Percentiles rank a stretch among this genome's conserved stretches.
Conservation (phyloP, 2,113 vertebrate genomes). For the Halcyon malimbica region DNA sequence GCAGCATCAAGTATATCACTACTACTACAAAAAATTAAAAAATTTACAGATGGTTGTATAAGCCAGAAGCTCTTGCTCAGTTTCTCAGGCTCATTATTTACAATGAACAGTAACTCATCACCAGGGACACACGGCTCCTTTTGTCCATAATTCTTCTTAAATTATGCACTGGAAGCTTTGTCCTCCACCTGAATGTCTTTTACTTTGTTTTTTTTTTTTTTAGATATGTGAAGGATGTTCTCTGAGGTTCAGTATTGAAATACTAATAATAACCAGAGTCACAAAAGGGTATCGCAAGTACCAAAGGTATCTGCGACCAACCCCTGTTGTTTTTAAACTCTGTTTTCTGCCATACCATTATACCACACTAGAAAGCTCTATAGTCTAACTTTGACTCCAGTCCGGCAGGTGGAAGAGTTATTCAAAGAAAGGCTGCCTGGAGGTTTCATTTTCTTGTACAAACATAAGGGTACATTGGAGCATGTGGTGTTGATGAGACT, state of each 20-base stretch:
- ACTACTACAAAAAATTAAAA: not conserved
- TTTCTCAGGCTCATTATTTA: not conserved
- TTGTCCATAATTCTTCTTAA: not conserved
- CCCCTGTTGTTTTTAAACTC: not conserved
- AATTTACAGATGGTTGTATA: not conserved
- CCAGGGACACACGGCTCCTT: not conserved
- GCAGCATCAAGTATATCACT: not conserved
- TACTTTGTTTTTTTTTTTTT: not conserved
- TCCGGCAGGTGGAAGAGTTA: constrained; percentile 60
- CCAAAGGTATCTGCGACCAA: not conserved
- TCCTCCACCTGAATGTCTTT: not conserved
- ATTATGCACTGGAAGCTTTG: not conserved
- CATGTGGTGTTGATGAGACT: constrained; percentile 57
- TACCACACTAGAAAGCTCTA: constrained; percentile 12
- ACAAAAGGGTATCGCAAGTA: not conserved
- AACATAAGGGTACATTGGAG: constrained; percentile 52
- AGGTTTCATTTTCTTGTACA: constrained; percentile 56
- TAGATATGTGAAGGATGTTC: not conserved
- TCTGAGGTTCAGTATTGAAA: not conserved
- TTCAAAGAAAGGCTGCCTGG: constrained; percentile 51
- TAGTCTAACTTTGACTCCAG: not conserved
- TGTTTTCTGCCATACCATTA: not conserved
- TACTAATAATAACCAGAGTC: not conserved
- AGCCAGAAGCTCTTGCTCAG: not conserved
- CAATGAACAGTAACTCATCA: not conserved